Evolutionary conservation across 2,113 vertebrate species (phyloP).

Genomic region (Excalfactoria chinensis): DNA sequence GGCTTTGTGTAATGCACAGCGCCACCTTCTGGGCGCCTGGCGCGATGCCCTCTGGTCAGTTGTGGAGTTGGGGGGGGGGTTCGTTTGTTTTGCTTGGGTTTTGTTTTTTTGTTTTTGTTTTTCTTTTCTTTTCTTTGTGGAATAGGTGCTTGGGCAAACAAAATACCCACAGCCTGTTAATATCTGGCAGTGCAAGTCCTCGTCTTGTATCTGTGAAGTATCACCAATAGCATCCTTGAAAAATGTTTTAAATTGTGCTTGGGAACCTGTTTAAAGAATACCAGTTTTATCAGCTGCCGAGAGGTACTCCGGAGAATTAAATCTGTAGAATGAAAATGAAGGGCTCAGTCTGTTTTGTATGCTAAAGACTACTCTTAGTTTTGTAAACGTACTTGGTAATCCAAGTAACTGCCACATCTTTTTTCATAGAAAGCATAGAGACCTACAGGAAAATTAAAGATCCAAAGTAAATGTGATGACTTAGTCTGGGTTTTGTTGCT

Average conservation of each 20-base stretch:
- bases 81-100: too few relatives aligned
- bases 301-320: neutral
- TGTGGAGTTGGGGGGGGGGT: accelerated
- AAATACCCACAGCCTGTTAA: neutral
- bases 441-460: neutral
- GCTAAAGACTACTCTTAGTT: neutral
- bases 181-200: neutral
- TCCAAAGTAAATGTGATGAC: neutral
- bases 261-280: neutral
- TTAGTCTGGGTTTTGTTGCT: neutral
- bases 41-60: neutral
- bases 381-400: neutral
- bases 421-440: neutral
- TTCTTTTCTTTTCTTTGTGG: accelerated
- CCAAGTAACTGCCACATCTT: neutral
- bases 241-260: neutral
- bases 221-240: neutral
- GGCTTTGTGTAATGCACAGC: slow-evolving; percentile 58
- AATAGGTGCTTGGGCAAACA: neutral
- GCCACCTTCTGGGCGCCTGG: slow-evolving; percentile 67
- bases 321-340: neutral
- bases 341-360: neutral
- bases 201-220: neutral
- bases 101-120: too few relatives aligned
- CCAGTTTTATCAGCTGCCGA: neutral